Evolutionary conservation across 92 coral and sea anemone genomes (phyloP).

Genomic region (Heteractis magnifica): DNA sequence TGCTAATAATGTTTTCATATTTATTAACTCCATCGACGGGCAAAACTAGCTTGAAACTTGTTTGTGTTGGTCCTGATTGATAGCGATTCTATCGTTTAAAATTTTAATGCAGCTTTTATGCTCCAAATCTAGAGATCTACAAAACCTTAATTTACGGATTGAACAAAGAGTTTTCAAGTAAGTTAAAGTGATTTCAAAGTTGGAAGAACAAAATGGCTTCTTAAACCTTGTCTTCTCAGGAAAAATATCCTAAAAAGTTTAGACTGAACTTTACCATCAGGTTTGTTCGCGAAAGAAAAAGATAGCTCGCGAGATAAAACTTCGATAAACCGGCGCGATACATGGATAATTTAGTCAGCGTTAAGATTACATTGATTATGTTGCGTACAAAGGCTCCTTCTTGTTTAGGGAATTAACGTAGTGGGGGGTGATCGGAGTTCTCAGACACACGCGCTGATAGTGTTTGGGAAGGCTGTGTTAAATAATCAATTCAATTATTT

Average conservation of each 20-base stretch:
- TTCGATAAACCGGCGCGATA: neutral
- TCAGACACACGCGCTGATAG: neutral
- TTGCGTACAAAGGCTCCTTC: neutral
- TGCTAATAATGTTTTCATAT: too few species aligned
- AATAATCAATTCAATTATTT: neutral
- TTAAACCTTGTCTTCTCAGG: neutral
- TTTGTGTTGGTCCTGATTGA: too few species aligned
- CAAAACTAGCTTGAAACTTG: too few species aligned
- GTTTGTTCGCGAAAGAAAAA: neutral
- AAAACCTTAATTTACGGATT: neutral
- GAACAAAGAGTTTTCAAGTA: neutral
- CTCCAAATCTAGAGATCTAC: neutral
- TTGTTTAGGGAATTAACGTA: neutral
- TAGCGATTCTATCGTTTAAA: neutral
- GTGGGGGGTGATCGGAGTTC: slow-evolving; percentile 1
- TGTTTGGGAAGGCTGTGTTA: neutral
- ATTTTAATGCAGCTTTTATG: neutral
- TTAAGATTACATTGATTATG: slow-evolving; percentile 1
- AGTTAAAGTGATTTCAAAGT: neutral
- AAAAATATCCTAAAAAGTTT: neutral
- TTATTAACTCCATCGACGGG: too few species aligned
- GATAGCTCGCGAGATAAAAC: neutral
- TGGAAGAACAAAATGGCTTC: neutral
- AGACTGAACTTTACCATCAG: neutral
- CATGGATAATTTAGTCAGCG: neutral